Evolutionary conservation across 1,140 invertebrate species (phyloP), one percentile per base, ranked within the genome.

Genomic region (Tetraneura akinire): DNA sequence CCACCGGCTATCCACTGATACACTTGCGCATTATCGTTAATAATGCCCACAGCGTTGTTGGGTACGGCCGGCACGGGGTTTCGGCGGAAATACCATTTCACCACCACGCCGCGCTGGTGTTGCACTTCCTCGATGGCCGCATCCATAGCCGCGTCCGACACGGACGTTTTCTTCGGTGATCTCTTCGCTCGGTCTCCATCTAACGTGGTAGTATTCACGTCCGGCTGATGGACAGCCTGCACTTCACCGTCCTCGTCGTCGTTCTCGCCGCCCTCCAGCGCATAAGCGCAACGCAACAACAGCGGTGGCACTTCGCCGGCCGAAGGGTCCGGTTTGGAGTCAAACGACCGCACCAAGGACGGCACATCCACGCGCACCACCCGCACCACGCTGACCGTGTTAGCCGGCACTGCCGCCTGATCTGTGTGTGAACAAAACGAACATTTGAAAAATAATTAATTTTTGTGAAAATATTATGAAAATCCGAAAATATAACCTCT

Each of bases 1-100:
- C 37, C 53, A 32, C 74, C 74, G 8, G 74, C 74, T 18, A 78
- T 60, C 74, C 74, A 78, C 53, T 78, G 74, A 23, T 78, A 78
- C 55, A 78, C 74, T 37, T 60, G 74, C 5, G 23, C 74, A 45
- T 51, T 71, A 45, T 71, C 68, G 26, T 78, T 29, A n/a, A 60
- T 60, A n/a, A 45, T 60, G 51, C 14, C 51, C 53, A 42, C 23
- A 14, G 37, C 51, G 53, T 78, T 14, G 6, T 26, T 23, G n/a
- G 49, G 16, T 2, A 16, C 9, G 6, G 42, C 37, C 55, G 37
- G 53, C 10, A 45, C 8, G 21, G 29, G 55, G 4, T 60, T 78
- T 0, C 32, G 53, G 9, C 74, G 55, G 53, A 78, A 78, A 26
- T 60, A 78, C 74, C 74, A 78, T n/a, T 60, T 78, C 29, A 78